Evolutionary conservation across 1,140 invertebrate species (phyloP).

Genomic region (Druon quercuslanigerum): DNA sequence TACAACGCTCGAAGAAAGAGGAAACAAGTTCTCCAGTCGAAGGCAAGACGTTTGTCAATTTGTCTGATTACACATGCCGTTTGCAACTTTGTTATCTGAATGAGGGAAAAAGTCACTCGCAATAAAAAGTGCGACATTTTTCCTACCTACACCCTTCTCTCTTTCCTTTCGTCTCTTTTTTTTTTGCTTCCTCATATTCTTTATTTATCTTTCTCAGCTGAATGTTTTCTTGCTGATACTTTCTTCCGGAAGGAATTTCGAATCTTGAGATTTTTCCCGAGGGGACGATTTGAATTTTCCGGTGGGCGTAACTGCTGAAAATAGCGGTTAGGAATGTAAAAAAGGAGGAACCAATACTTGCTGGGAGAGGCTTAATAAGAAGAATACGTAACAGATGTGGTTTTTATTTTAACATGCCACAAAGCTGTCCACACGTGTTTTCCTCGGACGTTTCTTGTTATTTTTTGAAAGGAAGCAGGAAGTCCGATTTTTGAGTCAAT

Average conservation of each 20-base stretch:
- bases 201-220: constrained; percentile 21
- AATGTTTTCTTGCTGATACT: constrained; percentile 12
- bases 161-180: too few relatives aligned
- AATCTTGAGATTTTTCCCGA: too few relatives aligned
- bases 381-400: background rate
- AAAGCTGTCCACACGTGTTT: constrained; percentile 65
- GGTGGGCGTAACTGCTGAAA: constrained; percentile 26
- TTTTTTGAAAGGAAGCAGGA: too few relatives aligned
- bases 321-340: constrained; percentile 39
- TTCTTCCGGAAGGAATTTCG: background rate
- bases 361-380: constrained; percentile 16
- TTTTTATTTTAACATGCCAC: constrained; percentile 66
- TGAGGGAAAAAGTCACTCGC: background rate
- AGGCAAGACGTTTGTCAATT: constrained; percentile 11
- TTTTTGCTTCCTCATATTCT: too few relatives aligned
- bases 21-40: background rate
- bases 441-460: constrained; percentile 2
- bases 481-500: too few relatives aligned
- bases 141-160: too few relatives aligned
- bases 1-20: constrained; percentile 5
- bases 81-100: background rate
- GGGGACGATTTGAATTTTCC: too few relatives aligned
- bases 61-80: background rate
- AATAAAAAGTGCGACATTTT: background rate
- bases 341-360: constrained; percentile 37